Conservation (phyloP, 1,140 invertebrate genomes). For the Aricia agestis region DNA sequence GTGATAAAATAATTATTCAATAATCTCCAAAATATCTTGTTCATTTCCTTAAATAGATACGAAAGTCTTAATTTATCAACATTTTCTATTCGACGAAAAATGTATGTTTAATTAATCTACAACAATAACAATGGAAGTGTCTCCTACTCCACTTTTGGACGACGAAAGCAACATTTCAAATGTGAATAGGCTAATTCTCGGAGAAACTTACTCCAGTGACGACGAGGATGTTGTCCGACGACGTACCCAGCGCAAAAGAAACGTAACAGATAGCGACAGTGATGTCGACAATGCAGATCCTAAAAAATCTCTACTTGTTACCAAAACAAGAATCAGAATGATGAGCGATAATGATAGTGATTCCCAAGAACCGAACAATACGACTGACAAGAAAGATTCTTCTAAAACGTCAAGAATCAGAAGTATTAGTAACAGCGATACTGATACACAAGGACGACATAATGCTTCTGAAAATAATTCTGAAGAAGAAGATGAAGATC, state of each 20-base stretch:
- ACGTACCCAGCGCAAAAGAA: not conserved
- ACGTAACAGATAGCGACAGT: not conserved
- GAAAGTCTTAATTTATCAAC: too few species aligned
- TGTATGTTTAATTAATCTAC: not conserved
- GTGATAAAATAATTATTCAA: too few species aligned
- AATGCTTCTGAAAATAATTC: too few species aligned
- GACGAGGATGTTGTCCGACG: not conserved
- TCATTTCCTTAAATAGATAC: too few species aligned
- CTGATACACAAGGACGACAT: conserved; percentile 35
- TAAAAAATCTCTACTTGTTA: not conserved
- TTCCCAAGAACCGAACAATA: conserved; percentile 26
- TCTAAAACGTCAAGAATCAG: conserved; percentile 33
- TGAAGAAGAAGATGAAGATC: not conserved
- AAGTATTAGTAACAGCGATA: conserved; percentile 39
- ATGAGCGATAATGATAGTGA: conserved; percentile 52
- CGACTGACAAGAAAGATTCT: not conserved
- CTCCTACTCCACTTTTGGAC: not conserved
- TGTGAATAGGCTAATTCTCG: not conserved
- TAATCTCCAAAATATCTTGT: too few species aligned
- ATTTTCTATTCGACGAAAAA: too few species aligned
- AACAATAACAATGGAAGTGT: not conserved
- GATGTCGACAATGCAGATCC: conserved; percentile 26
- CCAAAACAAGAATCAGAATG: conserved; percentile 34
- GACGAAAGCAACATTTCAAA: not conserved
- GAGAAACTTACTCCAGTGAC: conserved; percentile 7